Percentiles rank a stretch among this genome's conserved stretches.
Conservation (phyloP, 1,140 invertebrate species). For the Belonocnema kinseyi region DNA sequence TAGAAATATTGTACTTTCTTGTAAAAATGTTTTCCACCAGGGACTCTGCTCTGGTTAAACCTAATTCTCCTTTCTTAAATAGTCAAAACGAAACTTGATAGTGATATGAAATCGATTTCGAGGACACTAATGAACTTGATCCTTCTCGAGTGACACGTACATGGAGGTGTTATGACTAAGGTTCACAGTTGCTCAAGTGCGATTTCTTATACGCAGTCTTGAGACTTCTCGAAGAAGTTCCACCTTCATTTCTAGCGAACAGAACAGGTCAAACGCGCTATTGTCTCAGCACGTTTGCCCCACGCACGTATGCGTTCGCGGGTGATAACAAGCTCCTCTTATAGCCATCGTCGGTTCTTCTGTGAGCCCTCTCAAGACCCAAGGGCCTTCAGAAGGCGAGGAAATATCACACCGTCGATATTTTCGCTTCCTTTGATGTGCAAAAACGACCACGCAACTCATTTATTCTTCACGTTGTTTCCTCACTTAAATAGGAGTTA, state of each 20-base stretch:
- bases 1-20: too few relatives aligned
- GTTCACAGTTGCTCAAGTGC: too few relatives aligned
- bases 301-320: constrained; percentile 43
- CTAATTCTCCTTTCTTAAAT: too few relatives aligned
- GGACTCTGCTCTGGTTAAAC: too few relatives aligned
- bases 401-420: constrained; percentile 43
- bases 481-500: too few relatives aligned
- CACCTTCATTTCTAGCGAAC: constrained; percentile 33
- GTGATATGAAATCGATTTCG: too few relatives aligned
- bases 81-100: too few relatives aligned
- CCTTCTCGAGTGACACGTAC: too few relatives aligned
- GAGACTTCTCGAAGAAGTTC: not conserved
- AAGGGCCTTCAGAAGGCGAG: constrained; percentile 51
- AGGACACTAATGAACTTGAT: too few relatives aligned
- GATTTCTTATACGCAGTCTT: too few relatives aligned
- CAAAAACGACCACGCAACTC: not conserved
- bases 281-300: constrained; percentile 46
- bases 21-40: too few relatives aligned
- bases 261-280: constrained; percentile 45
- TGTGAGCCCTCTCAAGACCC: constrained; percentile 63
- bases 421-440: not conserved
- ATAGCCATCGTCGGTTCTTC: constrained; percentile 56
- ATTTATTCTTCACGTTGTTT: constrained; percentile 9
- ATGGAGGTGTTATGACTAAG: too few relatives aligned
- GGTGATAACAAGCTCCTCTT: constrained; percentile 64